Evolutionary conservation across 2,797 vertebrate genomes (phyloP), one percentile per base, ranked within the genome.

Genomic region (Neosilurus mollespiculum): DNA sequence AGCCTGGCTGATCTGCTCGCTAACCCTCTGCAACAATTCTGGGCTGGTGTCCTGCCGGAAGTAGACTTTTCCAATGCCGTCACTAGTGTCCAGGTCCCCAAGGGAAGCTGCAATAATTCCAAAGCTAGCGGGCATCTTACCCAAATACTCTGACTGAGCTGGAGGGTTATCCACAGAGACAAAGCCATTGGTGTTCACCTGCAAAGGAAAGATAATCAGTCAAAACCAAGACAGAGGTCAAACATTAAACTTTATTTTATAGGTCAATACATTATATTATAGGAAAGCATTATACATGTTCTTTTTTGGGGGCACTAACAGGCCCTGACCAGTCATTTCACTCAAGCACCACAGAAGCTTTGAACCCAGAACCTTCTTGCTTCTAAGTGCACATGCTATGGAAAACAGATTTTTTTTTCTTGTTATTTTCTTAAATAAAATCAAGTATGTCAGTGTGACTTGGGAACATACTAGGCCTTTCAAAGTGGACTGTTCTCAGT

Each of bases 151-250:
- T 2, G 89, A 90, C 89, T 96, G 89, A 3, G 83, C 82, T 0
- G 91, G 92, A 0, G 96, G 97, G 9, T 93, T 34, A 0, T 81
- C 92, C 37, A 91, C 56, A 4, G 96, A 92, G 81, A 98, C 94
- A 79, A 97, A 94, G 9, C 97, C 97, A 62, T 98, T 98, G 4
- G 97, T 97, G 86, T 93, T 91, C 67, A 99, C 90, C 97, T 96
- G 91, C 49, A 37, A 65, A 56, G 26, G 34, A 75, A 62, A 85
- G 56, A 43, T 61, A 75, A 54, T 53, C 14, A 66, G 18, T 61
- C 20, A 77, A 61, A 59, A 20, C 30, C 20, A 37, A 54, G n/a
- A 24, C 14, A 30, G 16, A 58, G 16, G 26, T 73, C 71, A 73
- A 54, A 73, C 8, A 15, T 30, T 30, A 30, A 1, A 30, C 30